These are phyloP conservation scores for Hydriomena furcata DNA, from an alignment of 2,888 invertebrate genomes.

Conservation along the genomic window DNA sequence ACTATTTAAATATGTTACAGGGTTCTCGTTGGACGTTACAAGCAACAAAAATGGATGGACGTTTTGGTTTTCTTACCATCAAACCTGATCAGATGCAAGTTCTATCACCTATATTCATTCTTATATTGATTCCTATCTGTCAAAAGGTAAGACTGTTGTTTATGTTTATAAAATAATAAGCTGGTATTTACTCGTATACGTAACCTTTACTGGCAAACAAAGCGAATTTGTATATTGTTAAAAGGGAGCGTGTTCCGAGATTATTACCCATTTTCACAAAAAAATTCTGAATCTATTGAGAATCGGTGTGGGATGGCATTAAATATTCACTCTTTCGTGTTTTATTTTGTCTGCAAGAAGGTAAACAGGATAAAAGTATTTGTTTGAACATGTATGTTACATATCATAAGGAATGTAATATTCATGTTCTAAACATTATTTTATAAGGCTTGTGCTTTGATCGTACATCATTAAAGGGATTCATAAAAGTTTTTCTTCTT, in stretches of 20 bases:
- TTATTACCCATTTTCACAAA: no score
- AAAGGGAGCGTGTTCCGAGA: no score
- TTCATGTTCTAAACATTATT: background rate
- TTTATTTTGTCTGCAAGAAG: conserved; percentile 14
- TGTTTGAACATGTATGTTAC: conserved; percentile 8
- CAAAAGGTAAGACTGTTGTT: conserved; percentile 68
- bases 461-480: no score
- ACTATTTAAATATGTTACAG: conserved; percentile 64
- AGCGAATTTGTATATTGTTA: no score
- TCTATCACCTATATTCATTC: conserved; percentile 88
- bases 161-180: no score
- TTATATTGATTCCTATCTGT: conserved; percentile 88
- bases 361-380: conserved; percentile 8
- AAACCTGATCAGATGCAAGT: conserved; percentile 96
- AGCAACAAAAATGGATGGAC: conserved; percentile 90
- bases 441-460: no score
- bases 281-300: conserved; percentile 7
- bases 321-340: conserved; percentile 15
- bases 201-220: no score
- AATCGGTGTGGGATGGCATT: conserved; percentile 5
- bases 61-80: conserved; percentile 83
- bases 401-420: no score
- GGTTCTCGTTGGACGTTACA: conserved; percentile 93
- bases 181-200: no score
- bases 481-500: no score